These are phyloP conservation scores for Margarornis squamiger DNA, from an alignment of 2,797 vertebrate genomes.

Conservation along the genomic window DNA sequence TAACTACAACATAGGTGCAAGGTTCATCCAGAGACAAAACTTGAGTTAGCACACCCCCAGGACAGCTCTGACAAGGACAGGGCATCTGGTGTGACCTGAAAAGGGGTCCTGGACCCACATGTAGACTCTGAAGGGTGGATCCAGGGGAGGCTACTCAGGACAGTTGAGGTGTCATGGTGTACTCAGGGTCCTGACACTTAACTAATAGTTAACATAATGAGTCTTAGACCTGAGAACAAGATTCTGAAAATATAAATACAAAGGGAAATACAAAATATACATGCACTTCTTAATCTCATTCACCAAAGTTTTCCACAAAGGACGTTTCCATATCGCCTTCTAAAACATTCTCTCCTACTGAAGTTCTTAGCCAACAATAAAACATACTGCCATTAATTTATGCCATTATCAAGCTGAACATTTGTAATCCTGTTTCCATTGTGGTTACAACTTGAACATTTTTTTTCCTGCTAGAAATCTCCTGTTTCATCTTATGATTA, in stretches of 20 bases:
- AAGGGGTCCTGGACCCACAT: background rate
- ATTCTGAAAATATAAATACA: background rate
- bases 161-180: accelerated
- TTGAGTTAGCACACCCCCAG: background rate
- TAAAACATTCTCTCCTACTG: background rate
- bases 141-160: background rate
- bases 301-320: background rate
- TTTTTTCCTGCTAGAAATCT: background rate
- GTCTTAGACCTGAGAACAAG: background rate
- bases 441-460: background rate
- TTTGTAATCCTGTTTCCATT: background rate
- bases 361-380: background rate
- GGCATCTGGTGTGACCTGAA: background rate
- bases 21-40: background rate
- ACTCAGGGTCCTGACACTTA: background rate
- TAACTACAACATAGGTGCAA: no score
- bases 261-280: background rate
- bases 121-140: accelerated
- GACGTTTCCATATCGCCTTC: background rate
- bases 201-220: background rate
- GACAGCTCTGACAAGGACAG: accelerated
- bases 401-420: background rate
- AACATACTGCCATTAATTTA: background rate
- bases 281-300: background rate
- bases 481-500: background rate